Evolutionary conservation across 2,888 invertebrate species (phyloP), one percentile per base, ranked within the genome.

Genomic region (Dermolepida albohirtum): DNA sequence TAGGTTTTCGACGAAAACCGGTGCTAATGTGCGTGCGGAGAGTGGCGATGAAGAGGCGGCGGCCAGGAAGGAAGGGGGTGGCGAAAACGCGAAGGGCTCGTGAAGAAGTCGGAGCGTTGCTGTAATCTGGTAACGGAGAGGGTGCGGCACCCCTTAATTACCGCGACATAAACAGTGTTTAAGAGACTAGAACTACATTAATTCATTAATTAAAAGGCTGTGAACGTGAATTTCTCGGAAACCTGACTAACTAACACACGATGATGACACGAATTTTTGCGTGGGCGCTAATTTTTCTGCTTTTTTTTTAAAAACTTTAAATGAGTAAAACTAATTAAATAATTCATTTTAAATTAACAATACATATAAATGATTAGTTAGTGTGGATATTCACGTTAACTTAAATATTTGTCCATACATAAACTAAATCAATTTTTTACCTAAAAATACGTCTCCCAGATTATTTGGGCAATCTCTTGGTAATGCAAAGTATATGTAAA

Each of bases 161-260:
- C 81, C 82, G 81, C 82, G 82, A 83, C 83, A 83, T 83, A 83
- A 83, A 83, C 83, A 83, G 80, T 83, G 83, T 81, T 83, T 83
- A 83, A 83, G 82, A 83, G 82, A 82, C 81, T 80, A 78, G 81
- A 79, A 82, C 81, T 82, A 83, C 83, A 83, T 83, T 83, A 83
- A 83, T 83, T 83, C 83, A 83, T 83, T 83, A 83, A 83, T 83
- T 83, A 83, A 82, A 82, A 82, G 78, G 81, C 79, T 80, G 81
- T 78, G 77, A 78, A 44, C 59, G 59, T 29, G 59, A 29, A 59
- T 44, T 59, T 75, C 76, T 77, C 74, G 75, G 75, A 76, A 77
- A 76, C 75, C 75, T 73, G 76, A 77, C 75, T 76, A 76, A 41
- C 49, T 34, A 74, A 75, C 59, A 43, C 11, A 59, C 44, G 59